A percentile compares a stretch with the other conserved stretches of the same genome.
Conservation (phyloP, 2,113 vertebrate genomes). For the Hippocampus mohnikei region DNA sequence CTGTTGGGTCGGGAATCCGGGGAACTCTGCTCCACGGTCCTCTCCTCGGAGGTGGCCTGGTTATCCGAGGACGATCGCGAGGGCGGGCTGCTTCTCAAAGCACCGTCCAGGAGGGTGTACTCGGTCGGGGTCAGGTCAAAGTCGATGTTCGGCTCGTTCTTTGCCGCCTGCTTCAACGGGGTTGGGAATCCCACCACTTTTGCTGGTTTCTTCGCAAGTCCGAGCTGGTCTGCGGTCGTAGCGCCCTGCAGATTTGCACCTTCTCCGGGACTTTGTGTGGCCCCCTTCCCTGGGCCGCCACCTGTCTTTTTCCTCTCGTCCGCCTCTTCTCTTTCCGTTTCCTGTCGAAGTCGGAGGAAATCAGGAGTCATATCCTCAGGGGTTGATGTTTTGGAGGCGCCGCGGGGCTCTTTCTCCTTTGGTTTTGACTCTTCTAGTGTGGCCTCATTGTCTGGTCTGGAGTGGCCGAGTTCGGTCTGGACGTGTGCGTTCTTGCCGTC, state of each 20-base stretch:
- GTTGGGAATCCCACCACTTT: constrained; percentile 65
- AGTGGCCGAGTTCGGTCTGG: constrained; percentile 21
- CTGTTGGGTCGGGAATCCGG: constrained; percentile 70
- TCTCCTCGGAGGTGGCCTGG: constrained; percentile 74
- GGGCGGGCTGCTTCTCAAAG: constrained; percentile 54
- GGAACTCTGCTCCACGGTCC: constrained; percentile 75
- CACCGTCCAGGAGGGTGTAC: constrained; percentile 68
- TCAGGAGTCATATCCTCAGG: constrained; percentile 71
- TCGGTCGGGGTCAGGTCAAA: constrained; percentile 78
- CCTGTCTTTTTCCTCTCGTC: constrained; percentile 25
- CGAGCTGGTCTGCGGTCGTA: constrained; percentile 1
- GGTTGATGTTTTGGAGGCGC: constrained; percentile 70
- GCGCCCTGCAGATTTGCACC: background rate
- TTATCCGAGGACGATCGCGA: constrained; percentile 57
- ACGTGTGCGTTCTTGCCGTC: constrained; percentile 44
- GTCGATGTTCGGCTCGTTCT: constrained; percentile 70
- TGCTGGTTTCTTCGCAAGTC: constrained; percentile 61
- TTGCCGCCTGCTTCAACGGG: constrained; percentile 72
- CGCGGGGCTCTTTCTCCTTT: constrained; percentile 20
- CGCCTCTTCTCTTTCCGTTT: constrained; percentile 28
- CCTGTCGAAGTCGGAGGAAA: constrained; percentile 52
- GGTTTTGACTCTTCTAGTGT: constrained; percentile 2
- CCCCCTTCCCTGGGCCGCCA: constrained; percentile 20
- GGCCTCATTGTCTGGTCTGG: constrained; percentile 12
- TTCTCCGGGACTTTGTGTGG: background rate